These are phyloP conservation scores for Prunella strophiata DNA, from an alignment of 2,797 vertebrate species.

Conservation along the genomic window DNA sequence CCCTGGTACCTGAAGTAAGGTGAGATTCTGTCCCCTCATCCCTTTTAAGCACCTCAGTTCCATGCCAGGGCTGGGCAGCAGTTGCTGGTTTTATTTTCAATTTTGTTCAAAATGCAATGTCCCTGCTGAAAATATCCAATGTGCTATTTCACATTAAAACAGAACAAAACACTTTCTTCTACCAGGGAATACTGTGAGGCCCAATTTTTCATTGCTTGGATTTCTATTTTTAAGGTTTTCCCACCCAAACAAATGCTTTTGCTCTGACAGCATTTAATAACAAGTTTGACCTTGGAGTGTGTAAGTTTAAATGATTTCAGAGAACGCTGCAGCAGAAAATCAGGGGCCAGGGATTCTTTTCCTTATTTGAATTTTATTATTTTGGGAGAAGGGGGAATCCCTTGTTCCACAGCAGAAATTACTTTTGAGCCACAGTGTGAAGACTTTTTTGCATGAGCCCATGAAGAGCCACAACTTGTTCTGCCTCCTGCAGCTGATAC, in stretches of 20 bases:
- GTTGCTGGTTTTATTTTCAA: neutral
- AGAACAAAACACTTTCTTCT: neutral
- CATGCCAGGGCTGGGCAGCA: neutral
- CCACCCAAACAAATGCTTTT: slow-evolving; percentile 13
- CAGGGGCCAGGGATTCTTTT: slow-evolving; percentile 38
- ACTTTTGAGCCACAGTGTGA: slow-evolving; percentile 26
- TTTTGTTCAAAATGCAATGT: neutral
- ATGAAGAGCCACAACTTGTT: neutral
- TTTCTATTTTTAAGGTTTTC: slow-evolving; percentile 15
- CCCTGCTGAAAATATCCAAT: neutral
- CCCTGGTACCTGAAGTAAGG: neutral
- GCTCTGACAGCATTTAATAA: slow-evolving; percentile 55
- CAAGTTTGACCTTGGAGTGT: slow-evolving; percentile 49
- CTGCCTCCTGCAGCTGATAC: neutral
- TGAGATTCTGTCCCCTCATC: neutral
- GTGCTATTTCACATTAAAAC: neutral
- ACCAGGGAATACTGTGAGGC: neutral
- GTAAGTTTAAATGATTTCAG: slow-evolving; percentile 32
- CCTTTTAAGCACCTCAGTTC: neutral
- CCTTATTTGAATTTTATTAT: slow-evolving; percentile 66
- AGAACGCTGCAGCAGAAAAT: neutral
- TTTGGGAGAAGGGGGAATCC: slow-evolving; percentile 53
- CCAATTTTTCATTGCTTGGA: neutral
- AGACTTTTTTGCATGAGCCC: slow-evolving; percentile 22
- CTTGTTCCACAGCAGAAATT: slow-evolving; percentile 55